phyloP scores from a whole-genome alignment of 2,797 vertebrate genomes.

The Pipistrellus kuhlii region DNA sequence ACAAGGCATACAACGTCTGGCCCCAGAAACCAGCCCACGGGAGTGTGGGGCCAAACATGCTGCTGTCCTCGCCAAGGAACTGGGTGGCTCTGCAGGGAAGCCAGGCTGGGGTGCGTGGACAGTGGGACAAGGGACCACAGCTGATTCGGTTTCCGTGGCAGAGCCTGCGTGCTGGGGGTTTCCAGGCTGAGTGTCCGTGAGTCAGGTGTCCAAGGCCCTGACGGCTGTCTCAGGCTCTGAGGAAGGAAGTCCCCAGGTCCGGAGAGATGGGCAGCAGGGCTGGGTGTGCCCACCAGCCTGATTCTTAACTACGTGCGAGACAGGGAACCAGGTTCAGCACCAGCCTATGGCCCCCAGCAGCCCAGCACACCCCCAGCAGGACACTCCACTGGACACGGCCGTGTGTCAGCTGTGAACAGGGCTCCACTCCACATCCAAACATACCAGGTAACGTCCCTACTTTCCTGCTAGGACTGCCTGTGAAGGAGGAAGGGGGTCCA shows the following conservation, averaged over 20 bases:
- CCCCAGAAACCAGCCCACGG: not conserved
- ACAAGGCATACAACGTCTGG: not conserved
- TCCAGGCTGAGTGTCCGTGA: not conserved
- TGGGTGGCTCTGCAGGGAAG: not conserved
- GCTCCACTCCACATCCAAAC: not conserved
- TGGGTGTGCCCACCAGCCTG: not conserved
- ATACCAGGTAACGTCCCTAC: not conserved
- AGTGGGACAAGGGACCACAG: fast-evolving
- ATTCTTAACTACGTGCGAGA: not conserved
- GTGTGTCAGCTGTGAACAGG: not conserved
- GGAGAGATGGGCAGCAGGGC: not conserved
- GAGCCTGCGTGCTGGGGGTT: fast-evolving
- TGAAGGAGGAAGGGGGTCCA: not conserved
- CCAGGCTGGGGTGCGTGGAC: not conserved
- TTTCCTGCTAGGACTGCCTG: not conserved
- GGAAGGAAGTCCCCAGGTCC: not conserved
- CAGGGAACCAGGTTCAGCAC: not conserved
- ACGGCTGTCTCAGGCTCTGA: not conserved
- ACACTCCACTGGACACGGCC: not conserved
- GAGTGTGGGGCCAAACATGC: not conserved
- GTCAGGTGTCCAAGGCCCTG: not conserved
- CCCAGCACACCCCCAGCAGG: fast-evolving
- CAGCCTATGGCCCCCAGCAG: not conserved
- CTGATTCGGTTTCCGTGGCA: not conserved
- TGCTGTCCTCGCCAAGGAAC: not conserved